Percentiles rank a stretch among this genome's conserved stretches.
phyloP scores from a whole-genome alignment of 2,797 vertebrate genomes.

The Australoheros facetus region DNA sequence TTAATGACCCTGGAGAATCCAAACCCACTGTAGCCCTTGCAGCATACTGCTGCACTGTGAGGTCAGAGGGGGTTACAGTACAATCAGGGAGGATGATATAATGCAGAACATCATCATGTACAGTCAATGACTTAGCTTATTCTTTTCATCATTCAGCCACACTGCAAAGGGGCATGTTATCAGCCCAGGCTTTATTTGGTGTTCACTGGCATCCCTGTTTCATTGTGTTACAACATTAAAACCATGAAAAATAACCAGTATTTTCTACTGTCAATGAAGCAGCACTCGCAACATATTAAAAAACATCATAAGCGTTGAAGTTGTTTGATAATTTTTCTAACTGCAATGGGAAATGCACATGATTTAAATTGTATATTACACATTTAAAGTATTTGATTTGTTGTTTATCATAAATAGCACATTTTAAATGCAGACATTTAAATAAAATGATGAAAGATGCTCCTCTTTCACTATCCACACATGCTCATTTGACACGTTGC shows the following conservation, averaged over 20 bases:
- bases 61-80: conserved; percentile 29
- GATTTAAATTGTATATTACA: neutral
- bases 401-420: neutral
- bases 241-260: neutral
- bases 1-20: conserved; percentile 62
- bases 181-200: neutral
- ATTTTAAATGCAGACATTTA: neutral
- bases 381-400: neutral
- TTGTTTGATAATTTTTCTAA: neutral
- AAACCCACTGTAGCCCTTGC: conserved; percentile 25
- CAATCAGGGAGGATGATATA: conserved; percentile 40
- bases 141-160: neutral
- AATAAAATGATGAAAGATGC: neutral
- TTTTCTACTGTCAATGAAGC: conserved; percentile 7
- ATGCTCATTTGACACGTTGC: conserved; percentile 39
- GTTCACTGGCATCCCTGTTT: neutral
- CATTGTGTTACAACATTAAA: conserved; percentile 2
- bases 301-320: conserved; percentile 4
- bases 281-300: neutral
- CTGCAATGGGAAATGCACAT: neutral
- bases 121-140: neutral
- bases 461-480: neutral
- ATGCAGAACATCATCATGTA: conserved; percentile 27
- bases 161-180: neutral
- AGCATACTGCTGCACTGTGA: conserved; percentile 36